Percentiles rank a stretch among this genome's conserved stretches.
Conservation (phyloP, 2,113 vertebrate genomes). For the Engystomops pustulosus region DNA sequence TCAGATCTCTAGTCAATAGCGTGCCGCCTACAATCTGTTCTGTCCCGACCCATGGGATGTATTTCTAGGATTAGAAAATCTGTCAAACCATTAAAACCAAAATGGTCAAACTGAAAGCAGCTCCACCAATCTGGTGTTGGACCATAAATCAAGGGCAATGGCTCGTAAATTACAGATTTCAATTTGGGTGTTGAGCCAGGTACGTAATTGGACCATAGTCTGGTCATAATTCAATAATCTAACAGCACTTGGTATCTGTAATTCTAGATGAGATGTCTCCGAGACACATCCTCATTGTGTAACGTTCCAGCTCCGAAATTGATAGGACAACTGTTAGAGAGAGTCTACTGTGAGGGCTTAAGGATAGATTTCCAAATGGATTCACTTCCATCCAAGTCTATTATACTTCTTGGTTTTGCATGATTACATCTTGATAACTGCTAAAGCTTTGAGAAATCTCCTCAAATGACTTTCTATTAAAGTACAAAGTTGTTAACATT, state of each 20-base stretch:
- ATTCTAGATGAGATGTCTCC: conserved; percentile 12
- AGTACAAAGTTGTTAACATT: too few species aligned
- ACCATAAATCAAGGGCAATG: conserved; percentile 36
- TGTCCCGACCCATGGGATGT: conserved; percentile 12
- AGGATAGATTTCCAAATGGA: not conserved
- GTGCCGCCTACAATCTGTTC: conserved; percentile 47
- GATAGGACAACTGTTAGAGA: conserved; percentile 26
- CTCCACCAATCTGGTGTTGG: not conserved
- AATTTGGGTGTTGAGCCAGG: conserved; percentile 3
- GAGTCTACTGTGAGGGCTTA: not conserved
- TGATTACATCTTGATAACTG: not conserved
- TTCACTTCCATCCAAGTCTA: not conserved
- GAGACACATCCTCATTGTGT: not conserved
- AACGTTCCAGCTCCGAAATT: conserved; percentile 35
- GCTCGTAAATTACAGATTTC: conserved; percentile 32
- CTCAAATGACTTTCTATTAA: too few species aligned
- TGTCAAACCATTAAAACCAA: conserved; percentile 46
- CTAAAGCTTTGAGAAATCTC: not conserved
- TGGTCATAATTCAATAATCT: conserved; percentile 22
- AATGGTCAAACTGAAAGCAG: conserved; percentile 32
- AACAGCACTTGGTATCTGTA: not conserved
- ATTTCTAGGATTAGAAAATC: conserved; percentile 41
- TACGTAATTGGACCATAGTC: conserved; percentile 27
- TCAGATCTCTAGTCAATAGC: not conserved
- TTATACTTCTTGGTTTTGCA: not conserved